These are phyloP conservation scores for Theonella swinhoei DNA, from an alignment of 37 sponge, comb jelly and placozoan species.

Conservation along the genomic window DNA sequence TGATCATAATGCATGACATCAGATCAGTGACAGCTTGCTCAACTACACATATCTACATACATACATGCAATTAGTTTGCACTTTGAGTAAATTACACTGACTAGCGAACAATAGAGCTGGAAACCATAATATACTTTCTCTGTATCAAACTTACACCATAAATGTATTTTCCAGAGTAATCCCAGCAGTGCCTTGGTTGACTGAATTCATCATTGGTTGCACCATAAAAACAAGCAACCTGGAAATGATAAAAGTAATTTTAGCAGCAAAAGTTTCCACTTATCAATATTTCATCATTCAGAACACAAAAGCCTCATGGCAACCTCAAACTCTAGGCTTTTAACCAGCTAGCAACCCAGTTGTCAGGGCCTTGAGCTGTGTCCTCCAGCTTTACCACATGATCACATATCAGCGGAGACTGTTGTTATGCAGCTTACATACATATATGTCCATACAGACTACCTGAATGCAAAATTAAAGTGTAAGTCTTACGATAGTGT, in stretches of 20 bases:
- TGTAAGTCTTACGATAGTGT: no score
- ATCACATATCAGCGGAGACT: neutral
- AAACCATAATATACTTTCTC: neutral
- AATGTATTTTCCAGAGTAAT: constrained; percentile 75
- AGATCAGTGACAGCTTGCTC: neutral
- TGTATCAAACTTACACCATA: constrained; percentile 70
- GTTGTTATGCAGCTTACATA: no score
- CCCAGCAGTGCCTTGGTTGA: constrained; percentile 95
- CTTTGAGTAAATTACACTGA: no score
- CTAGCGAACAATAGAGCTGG: no score
- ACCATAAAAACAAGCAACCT: constrained; percentile 88
- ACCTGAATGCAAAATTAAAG: no score
- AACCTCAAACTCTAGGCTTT: neutral
- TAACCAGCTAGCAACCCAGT: neutral
- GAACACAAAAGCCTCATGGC: neutral
- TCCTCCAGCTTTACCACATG: neutral
- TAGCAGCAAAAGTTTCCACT: neutral
- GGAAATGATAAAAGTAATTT: neutral
- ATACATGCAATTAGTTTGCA: no score
- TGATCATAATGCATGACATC: neutral
- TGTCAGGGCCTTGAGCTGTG: no score
- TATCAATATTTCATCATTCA: neutral
- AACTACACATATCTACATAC: no score
- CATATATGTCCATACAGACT: no score
- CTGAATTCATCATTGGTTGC: constrained; percentile 84